These are phyloP conservation scores for Anomalospiza imberbis DNA, from an alignment of 2,797 vertebrate genomes.

Conservation along the genomic window DNA sequence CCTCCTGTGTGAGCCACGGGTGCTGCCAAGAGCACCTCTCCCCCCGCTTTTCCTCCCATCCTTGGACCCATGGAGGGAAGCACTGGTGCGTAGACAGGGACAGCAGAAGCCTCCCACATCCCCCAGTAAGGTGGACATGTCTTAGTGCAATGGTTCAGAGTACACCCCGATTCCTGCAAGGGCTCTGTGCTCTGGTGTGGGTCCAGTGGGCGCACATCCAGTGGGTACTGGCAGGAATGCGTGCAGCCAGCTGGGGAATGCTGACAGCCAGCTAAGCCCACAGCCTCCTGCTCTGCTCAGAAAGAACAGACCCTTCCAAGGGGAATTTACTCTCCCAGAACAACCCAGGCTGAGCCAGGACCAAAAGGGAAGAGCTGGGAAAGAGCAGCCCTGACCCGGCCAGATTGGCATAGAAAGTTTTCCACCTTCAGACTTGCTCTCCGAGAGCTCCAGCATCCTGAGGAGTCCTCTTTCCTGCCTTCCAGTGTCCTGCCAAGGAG, in stretches of 20 bases:
- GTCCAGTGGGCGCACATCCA: background rate
- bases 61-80: background rate
- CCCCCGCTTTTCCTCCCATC: background rate
- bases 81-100: fast-evolving
- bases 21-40: background rate
- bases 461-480: slow-evolving; percentile 66
- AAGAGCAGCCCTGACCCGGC: background rate
- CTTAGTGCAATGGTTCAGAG: background rate
- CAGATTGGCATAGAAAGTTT: background rate
- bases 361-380: background rate
- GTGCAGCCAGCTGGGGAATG: background rate
- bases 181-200: background rate
- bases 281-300: background rate
- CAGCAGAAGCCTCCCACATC: background rate
- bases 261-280: background rate
- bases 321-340: background rate
- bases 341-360: fast-evolving
- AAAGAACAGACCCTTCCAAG: background rate
- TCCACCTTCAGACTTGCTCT: slow-evolving; percentile 69
- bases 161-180: fast-evolving
- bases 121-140: background rate
- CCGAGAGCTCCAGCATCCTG: slow-evolving; percentile 75
- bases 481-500: slow-evolving; percentile 51
- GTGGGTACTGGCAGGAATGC: background rate
- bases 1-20: fast-evolving